These are phyloP conservation scores for Corythaixoides concolor DNA, from an alignment of 2,113 vertebrate species.

Conservation along the genomic window DNA sequence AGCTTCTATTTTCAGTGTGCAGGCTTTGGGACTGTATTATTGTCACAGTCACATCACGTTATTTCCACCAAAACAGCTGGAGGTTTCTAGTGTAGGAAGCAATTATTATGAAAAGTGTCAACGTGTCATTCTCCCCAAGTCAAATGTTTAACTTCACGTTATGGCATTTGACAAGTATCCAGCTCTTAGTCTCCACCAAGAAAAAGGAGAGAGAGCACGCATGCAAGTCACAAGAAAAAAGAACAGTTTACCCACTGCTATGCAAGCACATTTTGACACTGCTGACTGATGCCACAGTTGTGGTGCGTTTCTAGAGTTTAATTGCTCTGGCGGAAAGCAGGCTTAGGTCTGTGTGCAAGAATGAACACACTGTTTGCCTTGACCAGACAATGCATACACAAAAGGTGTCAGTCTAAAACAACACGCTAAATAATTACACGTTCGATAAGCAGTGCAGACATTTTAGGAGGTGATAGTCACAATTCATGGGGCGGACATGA, in stretches of 20 bases:
- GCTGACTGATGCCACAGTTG: background rate
- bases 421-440: background rate
- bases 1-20: conserved; percentile 2
- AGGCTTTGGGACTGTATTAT: background rate
- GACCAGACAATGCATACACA: background rate
- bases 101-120: conserved; percentile 50
- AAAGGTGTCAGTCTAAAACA: background rate
- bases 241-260: background rate
- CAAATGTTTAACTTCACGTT: conserved; percentile 16
- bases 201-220: background rate
- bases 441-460: background rate
- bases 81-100: conserved; percentile 48
- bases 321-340: background rate
- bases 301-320: background rate
- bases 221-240: background rate
- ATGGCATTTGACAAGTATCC: conserved; percentile 31
- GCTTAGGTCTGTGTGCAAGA: background rate
- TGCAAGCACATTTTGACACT: background rate
- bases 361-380: background rate
- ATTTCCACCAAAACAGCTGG: conserved; percentile 48
- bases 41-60: conserved; percentile 36
- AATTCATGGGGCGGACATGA: background rate
- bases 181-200: background rate
- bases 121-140: conserved; percentile 21
- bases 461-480: background rate